Evolutionary conservation across 2,113 vertebrate genomes (phyloP).

Genomic region (Silurus asotus): DNA sequence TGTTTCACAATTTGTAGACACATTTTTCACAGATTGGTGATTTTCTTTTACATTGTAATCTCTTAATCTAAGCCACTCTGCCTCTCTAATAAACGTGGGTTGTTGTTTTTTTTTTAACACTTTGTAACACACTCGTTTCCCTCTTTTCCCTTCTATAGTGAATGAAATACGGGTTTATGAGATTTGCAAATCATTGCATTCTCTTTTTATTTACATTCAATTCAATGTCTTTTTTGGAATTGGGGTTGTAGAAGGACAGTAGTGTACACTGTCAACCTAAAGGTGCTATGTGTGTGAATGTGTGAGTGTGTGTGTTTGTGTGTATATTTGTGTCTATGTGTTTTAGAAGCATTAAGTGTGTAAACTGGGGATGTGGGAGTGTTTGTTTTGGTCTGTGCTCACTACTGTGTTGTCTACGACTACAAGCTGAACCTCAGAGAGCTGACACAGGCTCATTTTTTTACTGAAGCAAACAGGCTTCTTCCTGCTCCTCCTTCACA

Average conservation of each 20-base stretch:
- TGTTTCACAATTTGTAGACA: no score
- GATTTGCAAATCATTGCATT: no score
- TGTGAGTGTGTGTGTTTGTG: not conserved
- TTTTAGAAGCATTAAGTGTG: not conserved
- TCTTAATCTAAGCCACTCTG: no score
- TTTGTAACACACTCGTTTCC: no score
- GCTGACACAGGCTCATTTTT: constrained; percentile 35
- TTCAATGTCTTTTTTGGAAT: no score
- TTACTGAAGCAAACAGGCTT: constrained; percentile 38
- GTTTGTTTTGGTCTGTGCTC: constrained; percentile 40
- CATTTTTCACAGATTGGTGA: no score
- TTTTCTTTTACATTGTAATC: no score
- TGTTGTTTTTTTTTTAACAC: no score
- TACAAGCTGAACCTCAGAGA: constrained; percentile 29
- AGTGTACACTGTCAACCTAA: constrained; percentile 26
- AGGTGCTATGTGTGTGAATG: not conserved
- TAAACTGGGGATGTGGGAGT: not conserved
- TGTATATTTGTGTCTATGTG: not conserved
- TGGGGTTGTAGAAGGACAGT: constrained; percentile 15
- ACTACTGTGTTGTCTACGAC: constrained; percentile 28
- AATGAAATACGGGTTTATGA: no score
- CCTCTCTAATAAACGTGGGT: no score
- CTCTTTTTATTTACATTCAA: no score
- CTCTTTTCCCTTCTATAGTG: not conserved
- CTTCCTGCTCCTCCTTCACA: not conserved